Conservation (phyloP, 2,113 vertebrate genomes). For the Neolamprologus fasciatus region DNA sequence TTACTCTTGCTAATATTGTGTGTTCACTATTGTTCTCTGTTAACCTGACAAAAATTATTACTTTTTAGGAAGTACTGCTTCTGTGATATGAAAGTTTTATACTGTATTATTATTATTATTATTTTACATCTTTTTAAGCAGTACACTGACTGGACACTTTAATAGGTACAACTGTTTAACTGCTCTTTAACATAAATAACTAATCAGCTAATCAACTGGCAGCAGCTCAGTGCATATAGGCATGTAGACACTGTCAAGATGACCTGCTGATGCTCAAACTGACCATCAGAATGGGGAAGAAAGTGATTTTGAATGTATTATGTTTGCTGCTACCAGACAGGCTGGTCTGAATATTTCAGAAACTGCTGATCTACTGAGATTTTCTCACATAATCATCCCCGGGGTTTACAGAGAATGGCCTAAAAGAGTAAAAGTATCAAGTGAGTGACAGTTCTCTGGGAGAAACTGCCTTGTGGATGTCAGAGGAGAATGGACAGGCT, state of each 20-base stretch:
- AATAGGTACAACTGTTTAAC: neutral
- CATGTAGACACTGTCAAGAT: neutral
- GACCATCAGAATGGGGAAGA: neutral
- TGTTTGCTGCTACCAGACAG: neutral
- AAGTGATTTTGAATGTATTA: neutral
- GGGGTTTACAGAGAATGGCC: neutral
- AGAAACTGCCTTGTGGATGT: neutral
- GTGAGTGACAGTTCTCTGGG: neutral
- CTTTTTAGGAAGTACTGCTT: neutral
- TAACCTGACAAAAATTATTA: neutral
- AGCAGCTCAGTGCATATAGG: neutral
- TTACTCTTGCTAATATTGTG: neutral
- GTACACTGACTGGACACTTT: neutral
- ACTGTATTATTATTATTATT: neutral
- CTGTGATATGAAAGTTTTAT: neutral
- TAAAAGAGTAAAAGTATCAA: neutral
- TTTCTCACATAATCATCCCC: neutral
- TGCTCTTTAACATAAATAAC: neutral
- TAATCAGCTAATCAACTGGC: rapidly evolving
- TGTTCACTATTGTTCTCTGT: neutral
- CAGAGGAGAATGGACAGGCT: neutral
- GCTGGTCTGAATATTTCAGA: neutral
- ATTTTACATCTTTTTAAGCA: neutral
- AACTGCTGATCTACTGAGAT: neutral
- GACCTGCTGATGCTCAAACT: neutral